Base-by-base conservation (phyloP, 1,140 invertebrate genomes). In the Leguminivora glycinivorella region DNA sequence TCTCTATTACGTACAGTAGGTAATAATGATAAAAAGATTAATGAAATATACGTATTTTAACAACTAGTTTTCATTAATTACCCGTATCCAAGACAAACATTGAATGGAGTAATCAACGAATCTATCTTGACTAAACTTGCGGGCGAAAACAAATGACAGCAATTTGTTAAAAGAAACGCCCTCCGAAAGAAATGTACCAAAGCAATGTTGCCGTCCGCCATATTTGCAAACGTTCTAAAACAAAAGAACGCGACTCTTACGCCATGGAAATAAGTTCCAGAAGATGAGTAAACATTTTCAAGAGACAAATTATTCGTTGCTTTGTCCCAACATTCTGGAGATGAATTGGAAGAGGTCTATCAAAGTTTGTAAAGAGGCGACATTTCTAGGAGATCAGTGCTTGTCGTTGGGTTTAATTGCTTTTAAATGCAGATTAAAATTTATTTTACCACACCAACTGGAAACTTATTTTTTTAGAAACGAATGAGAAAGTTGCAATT, bases 121-220 rank as follows among this genome's bases (percentile, higher is more conserved):
- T 63, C 25, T 3, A 31, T 31, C 26, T 63, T 29, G 58, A 63
- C 58, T 26, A 31, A 63, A 63, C 58, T 63, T 63, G 58, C 25
- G 58, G 58, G 5, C 58, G 12, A 17, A 63, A 63, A 63, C 58
- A 63, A 63, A 63, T 63, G n/a, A 29, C 22, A 26, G 58, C 29
- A 63, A 63, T 63, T 63, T 63, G 58, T 63, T 63, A 63, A 63
- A 63, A 63, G 58, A 63, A 34, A 29, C 47, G n/a, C 25, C 25
- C n/a, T 63, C 58, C 7, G 14, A 63, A 63, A 63, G 58, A 63
- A 63, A 63, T 63, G 58, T 34, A 31, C 58, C 1, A 63, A 63
- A 29, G 17, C 17, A 9, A 9, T 29, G 0, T 29, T 29, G 25
- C n/a, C 26, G 26, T n/a, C 26, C 4, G 14, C 7, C 9, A 31